phyloP scores from a whole-genome alignment of 2,797 vertebrate genomes.

The Rallus crepitans region DNA sequence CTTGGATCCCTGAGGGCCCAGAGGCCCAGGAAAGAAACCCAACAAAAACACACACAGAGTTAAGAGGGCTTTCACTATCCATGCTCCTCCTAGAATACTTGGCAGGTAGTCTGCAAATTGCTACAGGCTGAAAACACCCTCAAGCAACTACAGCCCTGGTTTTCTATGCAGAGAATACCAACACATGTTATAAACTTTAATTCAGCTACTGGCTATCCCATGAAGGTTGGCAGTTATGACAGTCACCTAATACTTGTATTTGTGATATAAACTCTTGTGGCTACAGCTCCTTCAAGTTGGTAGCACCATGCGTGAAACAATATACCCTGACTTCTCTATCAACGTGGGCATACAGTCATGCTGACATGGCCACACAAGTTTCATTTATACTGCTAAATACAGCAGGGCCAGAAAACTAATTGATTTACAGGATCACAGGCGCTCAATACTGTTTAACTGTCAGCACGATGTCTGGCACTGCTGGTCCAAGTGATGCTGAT shows the following conservation, averaged over 20 bases:
- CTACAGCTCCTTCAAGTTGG: neutral
- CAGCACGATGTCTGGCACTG: neutral
- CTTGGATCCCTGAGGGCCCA: neutral
- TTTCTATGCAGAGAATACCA: neutral
- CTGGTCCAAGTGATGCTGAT: neutral
- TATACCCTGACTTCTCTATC: neutral
- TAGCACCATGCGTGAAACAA: neutral
- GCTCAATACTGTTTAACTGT: neutral
- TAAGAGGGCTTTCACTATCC: neutral
- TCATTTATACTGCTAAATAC: neutral
- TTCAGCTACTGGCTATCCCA: neutral
- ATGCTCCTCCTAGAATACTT: neutral
- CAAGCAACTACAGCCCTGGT: neutral
- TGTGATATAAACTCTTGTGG: neutral
- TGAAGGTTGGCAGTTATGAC: neutral
- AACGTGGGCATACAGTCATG: neutral
- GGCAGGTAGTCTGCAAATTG: neutral
- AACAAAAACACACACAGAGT: neutral
- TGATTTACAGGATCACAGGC: constrained; percentile 11
- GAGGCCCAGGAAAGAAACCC: neutral
- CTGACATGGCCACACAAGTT: neutral
- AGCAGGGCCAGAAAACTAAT: constrained; percentile 39
- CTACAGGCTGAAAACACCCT: neutral
- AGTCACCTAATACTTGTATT: neutral
- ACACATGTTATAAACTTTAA: neutral